Conservation (phyloP, 1,140 invertebrate species). For the Neodiprion pinetum region DNA sequence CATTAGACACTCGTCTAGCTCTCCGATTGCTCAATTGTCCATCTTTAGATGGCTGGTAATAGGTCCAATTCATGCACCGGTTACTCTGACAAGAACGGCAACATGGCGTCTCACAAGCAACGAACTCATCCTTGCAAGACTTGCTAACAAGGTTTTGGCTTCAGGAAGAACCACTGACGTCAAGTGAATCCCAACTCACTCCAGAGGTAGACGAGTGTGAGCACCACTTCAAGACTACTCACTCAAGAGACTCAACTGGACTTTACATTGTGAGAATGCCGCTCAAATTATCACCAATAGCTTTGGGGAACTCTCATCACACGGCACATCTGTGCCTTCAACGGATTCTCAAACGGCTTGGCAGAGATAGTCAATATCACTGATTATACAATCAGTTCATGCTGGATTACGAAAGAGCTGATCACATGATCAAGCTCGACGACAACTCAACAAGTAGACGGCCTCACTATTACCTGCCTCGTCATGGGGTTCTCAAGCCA, state of each 20-base stretch:
- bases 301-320: constrained; percentile 29
- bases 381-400: constrained; percentile 43
- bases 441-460: not conserved
- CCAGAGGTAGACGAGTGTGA: constrained; percentile 23
- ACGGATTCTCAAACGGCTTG: constrained; percentile 25
- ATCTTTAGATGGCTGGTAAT: not conserved
- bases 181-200: not conserved
- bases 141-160: not conserved
- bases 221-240: constrained; percentile 15
- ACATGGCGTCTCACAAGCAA: not conserved
- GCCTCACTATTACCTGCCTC: constrained; percentile 12
- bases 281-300: not conserved
- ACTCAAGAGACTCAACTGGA: constrained; percentile 16
- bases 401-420: constrained; percentile 45
- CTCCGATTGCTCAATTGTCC: not conserved
- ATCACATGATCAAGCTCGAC: constrained; percentile 41
- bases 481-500: constrained; percentile 24
- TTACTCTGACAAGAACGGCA: not conserved
- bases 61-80: not conserved
- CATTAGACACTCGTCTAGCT: not conserved
- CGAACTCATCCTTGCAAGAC: not conserved
- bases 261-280: constrained; percentile 21
- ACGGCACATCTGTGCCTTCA: constrained; percentile 22
- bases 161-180: not conserved
- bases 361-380: constrained; percentile 29